Percentiles rank a stretch among this genome's conserved stretches.
These are phyloP conservation scores for Paraplagusia blochii DNA, from an alignment of 2,113 vertebrate species.

Conservation along the genomic window DNA sequence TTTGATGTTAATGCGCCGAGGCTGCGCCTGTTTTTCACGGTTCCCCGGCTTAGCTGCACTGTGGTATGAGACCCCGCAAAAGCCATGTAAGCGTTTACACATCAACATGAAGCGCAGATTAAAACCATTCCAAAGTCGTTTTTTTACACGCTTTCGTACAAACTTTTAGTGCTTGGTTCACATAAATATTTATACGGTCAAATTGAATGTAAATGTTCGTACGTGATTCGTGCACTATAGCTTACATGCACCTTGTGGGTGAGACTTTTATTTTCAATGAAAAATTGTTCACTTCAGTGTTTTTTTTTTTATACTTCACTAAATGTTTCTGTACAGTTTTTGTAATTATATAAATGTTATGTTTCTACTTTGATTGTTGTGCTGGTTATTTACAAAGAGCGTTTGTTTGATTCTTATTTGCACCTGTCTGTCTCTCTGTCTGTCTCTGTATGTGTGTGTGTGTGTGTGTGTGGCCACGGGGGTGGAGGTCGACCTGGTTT, in stretches of 20 bases:
- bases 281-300: slow-evolving; percentile 72
- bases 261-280: slow-evolving; percentile 84
- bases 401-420: slow-evolving; percentile 53
- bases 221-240: slow-evolving; percentile 52
- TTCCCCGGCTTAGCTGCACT: slow-evolving; percentile 38
- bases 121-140: slow-evolving; percentile 57
- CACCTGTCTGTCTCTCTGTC: slow-evolving; percentile 16
- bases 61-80: slow-evolving; percentile 36
- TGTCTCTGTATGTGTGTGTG: slow-evolving; percentile 10
- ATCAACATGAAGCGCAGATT: slow-evolving; percentile 40
- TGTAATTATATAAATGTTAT: slow-evolving; percentile 54
- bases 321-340: slow-evolving; percentile 55
- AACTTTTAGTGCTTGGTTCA: slow-evolving; percentile 26
- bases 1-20: slow-evolving; percentile 69
- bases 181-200: slow-evolving; percentile 48
- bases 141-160: slow-evolving; percentile 37
- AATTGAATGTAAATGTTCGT: slow-evolving; percentile 59
- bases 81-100: slow-evolving; percentile 56
- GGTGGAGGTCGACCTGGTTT: slow-evolving; percentile 15
- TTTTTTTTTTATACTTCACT: slow-evolving; percentile 45
- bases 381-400: slow-evolving; percentile 37
- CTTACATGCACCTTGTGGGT: slow-evolving; percentile 77
- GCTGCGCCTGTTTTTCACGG: slow-evolving; percentile 41
- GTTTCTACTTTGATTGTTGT: slow-evolving; percentile 38
- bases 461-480: slow-evolving; percentile 15